Base-by-base conservation (phyloP, 2,113 vertebrate genomes). In the Mormyrus iriodes region DNA sequence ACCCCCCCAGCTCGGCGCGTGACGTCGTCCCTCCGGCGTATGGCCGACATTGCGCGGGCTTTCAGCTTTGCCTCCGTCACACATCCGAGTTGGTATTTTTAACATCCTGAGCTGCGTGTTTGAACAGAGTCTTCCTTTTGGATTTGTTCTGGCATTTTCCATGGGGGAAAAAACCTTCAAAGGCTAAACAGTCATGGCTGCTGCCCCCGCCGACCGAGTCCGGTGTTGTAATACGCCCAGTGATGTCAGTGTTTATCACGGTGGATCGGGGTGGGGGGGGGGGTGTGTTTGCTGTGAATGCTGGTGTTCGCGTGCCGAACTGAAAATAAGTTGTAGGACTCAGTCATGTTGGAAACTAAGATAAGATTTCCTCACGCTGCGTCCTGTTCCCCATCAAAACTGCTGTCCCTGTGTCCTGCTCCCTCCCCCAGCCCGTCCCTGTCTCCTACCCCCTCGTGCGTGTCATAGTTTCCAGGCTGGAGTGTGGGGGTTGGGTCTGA, bases 401-500 rank as follows among this genome's bases (percentile, higher is more conserved):
- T 61, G 73, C 86, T 88, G 87, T 61, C 52, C 85, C 31, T 13
- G 31, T 39, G 42, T 73, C 58, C 44, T 35, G 88, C 10, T n/a
- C 76, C 21, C 86, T 88, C 92, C 91, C 90, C 89, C 91, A 85
- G 91, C 91, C 83, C 91, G 90, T 89, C 90, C 91, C 91, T 48
- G 82, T 24, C 86, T 55, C 58, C 84, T 24, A 91, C 73, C 86
- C 88, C 91, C 89, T 95, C 94, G 94, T 95, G 95, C 95, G 95
- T 96, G 95, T 96, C 95, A 95, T 95, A 95, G 96, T 96, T 97
- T 97, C 96, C 96, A 96, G 91, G 95, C 95, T 95, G 93, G 93
- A 91, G 91, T 95, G 89, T 92, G 95, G 96, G 95, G 90, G 58
- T 90, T 91, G 46, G 3, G 89, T 93, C 93, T 94, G 94, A 93